A percentile compares a stretch with the other conserved stretches of the same genome.
Evolutionary conservation across 2,797 vertebrate genomes (phyloP).

Genomic region (Leptoclinus maculatus): DNA sequence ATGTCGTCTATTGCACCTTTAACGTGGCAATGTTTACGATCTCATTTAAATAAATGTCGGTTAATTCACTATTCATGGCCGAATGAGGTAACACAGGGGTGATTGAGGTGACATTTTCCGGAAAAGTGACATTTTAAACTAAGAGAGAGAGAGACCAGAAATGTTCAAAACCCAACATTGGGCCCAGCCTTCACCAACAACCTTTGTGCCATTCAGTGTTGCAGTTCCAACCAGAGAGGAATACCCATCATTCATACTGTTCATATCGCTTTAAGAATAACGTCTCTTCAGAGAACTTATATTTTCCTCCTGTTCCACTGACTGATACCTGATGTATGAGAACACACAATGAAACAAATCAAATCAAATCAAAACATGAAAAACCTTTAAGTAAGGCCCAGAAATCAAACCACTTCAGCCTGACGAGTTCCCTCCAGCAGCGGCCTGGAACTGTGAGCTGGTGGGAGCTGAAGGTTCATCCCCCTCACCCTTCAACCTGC

Average conservation of each 20-base stretch:
- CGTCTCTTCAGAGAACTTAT: no score
- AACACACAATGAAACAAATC: neutral
- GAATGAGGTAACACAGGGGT: no score
- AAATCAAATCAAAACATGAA: no score
- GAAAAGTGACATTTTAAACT: no score
- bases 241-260: conserved; percentile 13
- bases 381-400: neutral
- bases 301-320: neutral
- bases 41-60: no score
- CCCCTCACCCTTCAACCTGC: neutral
- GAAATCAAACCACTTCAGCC: conserved; percentile 6
- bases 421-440: neutral
- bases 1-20: no score
- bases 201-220: neutral
- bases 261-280: neutral
- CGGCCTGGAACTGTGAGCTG: conserved; percentile 1
- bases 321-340: neutral
- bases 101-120: no score
- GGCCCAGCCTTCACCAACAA: neutral
- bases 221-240: neutral
- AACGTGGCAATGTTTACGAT: no score
- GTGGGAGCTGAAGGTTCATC: conserved; percentile 11
- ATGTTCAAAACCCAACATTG: no score
- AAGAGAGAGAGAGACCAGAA: no score
- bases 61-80: no score